Evolutionary conservation across 1,140 invertebrate genomes (phyloP).

Genomic region (Thalassaphorura encarpata): DNA sequence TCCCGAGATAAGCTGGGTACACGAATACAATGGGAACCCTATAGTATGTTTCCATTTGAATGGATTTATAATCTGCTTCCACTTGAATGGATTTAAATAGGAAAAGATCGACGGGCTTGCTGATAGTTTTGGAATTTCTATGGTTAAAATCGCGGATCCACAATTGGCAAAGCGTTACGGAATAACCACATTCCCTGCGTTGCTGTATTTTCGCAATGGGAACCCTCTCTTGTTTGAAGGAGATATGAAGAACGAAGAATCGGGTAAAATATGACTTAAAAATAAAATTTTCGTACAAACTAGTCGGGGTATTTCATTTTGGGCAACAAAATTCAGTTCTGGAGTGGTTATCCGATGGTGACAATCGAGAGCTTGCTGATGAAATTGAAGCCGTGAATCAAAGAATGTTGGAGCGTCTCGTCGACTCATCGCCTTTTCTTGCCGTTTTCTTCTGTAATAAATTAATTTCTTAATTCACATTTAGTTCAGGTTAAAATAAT

Average conservation of each 20-base stretch:
- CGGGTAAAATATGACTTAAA: conserved; percentile 34
- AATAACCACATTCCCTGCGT: conserved; percentile 86
- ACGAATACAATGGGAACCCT: no score
- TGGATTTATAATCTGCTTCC: not conserved
- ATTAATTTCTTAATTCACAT: not conserved
- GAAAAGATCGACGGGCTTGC: conserved; percentile 39
- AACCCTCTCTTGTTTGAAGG: conserved; percentile 87
- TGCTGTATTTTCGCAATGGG: conserved; percentile 83
- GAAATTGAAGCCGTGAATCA: conserved; percentile 88
- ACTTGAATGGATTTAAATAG: no score
- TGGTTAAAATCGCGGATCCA: conserved; percentile 89
- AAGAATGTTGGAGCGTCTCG: conserved; percentile 74
- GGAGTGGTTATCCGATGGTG: conserved; percentile 88
- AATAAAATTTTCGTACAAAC: not conserved
- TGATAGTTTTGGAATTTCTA: conserved; percentile 84
- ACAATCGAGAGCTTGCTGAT: conserved; percentile 83
- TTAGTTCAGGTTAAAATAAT: not conserved
- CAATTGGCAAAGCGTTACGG: conserved; percentile 78
- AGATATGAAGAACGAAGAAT: conserved; percentile 81
- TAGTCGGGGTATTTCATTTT: conserved; percentile 13
- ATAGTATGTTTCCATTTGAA: no score
- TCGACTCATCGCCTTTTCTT: conserved; percentile 76
- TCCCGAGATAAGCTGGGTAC: no score
- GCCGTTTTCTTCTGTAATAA: conserved; percentile 40
- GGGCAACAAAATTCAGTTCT: no score